phyloP scores from a whole-genome alignment of 2,113 vertebrate species.

The Sakesphorus luctuosus region DNA sequence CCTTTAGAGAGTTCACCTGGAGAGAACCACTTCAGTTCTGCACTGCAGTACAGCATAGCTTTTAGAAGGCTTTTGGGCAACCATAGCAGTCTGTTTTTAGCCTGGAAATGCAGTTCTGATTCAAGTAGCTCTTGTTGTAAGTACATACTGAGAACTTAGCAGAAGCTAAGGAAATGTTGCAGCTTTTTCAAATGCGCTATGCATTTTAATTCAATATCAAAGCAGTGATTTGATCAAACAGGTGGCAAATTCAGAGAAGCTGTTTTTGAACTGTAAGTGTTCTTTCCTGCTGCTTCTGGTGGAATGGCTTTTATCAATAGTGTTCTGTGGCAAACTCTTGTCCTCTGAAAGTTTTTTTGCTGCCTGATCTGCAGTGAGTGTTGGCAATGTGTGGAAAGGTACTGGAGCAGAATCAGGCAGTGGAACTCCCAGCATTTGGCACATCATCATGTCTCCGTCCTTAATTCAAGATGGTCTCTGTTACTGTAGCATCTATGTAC shows the following conservation, averaged over 20 bases:
- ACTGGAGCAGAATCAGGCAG: background rate
- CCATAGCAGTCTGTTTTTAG: background rate
- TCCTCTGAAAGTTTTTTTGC: background rate
- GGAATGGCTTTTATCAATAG: background rate
- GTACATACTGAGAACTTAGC: background rate
- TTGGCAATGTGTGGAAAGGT: background rate
- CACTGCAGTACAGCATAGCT: background rate
- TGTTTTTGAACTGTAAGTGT: background rate
- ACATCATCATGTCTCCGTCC: background rate
- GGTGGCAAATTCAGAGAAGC: background rate
- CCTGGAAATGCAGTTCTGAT: background rate
- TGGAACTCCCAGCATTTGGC: background rate
- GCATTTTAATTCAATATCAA: background rate
- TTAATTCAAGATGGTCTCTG: background rate
- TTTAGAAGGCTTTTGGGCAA: background rate
- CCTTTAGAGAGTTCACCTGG: background rate
- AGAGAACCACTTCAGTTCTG: background rate
- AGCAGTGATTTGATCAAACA: background rate
- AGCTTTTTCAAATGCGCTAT: background rate
- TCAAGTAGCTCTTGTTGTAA: background rate
- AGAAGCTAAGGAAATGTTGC: background rate
- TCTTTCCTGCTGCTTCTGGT: background rate
- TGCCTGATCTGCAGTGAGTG: background rate
- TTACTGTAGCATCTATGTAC: background rate
- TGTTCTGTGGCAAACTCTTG: background rate